Evolutionary conservation across 2,797 vertebrate genomes (phyloP).

Genomic region (Capromys pilorides): DNA sequence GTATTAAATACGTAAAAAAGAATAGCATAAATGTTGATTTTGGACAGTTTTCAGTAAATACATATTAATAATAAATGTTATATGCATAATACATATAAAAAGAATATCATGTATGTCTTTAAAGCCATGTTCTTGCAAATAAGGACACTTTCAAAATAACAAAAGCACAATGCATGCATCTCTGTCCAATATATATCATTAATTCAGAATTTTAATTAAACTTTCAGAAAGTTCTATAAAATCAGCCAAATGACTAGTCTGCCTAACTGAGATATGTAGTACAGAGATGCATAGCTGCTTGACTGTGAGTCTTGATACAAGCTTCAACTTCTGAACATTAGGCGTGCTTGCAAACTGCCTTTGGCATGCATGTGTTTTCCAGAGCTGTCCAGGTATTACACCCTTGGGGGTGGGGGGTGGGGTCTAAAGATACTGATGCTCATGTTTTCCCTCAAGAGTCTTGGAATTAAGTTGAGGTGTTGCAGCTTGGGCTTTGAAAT

Average conservation of each 20-base stretch:
- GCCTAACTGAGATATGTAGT: neutral
- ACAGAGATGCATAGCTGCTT: neutral
- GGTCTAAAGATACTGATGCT: neutral
- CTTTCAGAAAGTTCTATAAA: neutral
- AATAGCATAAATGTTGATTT: slow-evolving; percentile 23
- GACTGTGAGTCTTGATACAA: neutral
- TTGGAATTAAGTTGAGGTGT: neutral
- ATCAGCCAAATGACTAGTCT: neutral
- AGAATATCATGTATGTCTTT: neutral
- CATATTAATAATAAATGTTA: neutral
- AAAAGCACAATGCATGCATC: neutral
- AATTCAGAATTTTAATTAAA: slow-evolving; percentile 10
- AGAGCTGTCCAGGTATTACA: neutral
- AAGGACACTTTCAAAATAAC: neutral
- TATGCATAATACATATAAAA: neutral
- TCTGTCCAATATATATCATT: neutral
- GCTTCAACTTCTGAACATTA: neutral
- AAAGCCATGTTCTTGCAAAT: neutral
- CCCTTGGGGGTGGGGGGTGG: neutral
- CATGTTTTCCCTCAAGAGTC: neutral
- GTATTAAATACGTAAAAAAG: neutral
- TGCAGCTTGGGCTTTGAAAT: neutral
- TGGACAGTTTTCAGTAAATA: slow-evolving; percentile 11
- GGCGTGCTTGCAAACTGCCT: neutral
- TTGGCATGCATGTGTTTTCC: neutral